Evolutionary conservation across 2,888 invertebrate species (phyloP), one percentile per base, ranked within the genome.

Genomic region (Acanthacorydalis orientalis): DNA sequence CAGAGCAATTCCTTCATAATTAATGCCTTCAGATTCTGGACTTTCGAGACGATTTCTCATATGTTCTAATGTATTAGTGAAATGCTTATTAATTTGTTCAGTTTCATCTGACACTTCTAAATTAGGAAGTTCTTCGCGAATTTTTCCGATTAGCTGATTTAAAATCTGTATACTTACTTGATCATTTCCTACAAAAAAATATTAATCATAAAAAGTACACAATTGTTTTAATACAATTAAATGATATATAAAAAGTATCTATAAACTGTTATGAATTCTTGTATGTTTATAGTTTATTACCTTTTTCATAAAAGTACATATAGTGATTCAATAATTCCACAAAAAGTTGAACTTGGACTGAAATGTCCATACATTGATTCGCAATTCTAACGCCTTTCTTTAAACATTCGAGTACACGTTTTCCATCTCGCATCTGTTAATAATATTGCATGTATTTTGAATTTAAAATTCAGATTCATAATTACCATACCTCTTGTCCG

Each of bases 311-410:
- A 64, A 95, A 91, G 64, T 90, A 86, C 46, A 95, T 79, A 67
- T 96, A 93, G 54, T 92, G 80, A 61, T 95, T 93, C 46, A 99
- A 70, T 51, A 98, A 75, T 63, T 97, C 97, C 4, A 93, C 90
- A 61, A 92, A 85, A 38, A 99, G 73, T 62, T 97, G 96, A 16
- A 93, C 90, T 70, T 97, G 96, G 7, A 96, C 93, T 2, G 88
- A 85, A 14, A 82, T 80, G 68, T 99, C 98, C 88, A 99, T 90
- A 60, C 97, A 97, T 60, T 98, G 96, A 55, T 88, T 89, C 1
- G 95, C 92, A 49, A 97, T 95, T 48, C 92, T 79, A 4, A 90
- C 83, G 9, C 91, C 91, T 64, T 95, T 96, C 68, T 93, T 93
- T 54, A 98, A 70, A 63, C 96, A 97, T 61, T 97, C 97, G 42